Evolutionary conservation across 2,113 vertebrate genomes (phyloP).

Genomic region (Laterallus jamaicensis): DNA sequence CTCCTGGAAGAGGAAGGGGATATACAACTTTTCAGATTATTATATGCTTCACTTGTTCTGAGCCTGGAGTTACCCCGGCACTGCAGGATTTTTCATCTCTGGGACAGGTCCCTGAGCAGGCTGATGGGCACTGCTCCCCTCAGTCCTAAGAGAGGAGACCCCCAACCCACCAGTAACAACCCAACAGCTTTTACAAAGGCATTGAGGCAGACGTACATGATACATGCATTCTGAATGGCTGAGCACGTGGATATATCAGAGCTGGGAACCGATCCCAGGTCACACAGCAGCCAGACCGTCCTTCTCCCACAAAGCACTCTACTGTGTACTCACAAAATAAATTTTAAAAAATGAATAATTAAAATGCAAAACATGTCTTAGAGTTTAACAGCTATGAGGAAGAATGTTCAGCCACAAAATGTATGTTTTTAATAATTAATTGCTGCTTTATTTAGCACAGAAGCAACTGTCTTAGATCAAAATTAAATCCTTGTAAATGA

Average conservation of each 20-base stretch:
- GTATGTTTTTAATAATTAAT: constrained; percentile 68
- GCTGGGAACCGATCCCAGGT: background rate
- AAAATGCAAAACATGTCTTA: constrained; percentile 45
- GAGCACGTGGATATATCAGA: background rate
- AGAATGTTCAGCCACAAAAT: constrained; percentile 51
- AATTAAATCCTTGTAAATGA: constrained; percentile 18
- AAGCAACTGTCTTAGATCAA: constrained; percentile 36
- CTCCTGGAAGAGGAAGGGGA: background rate
- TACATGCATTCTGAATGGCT: too few species aligned
- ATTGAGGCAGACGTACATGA: background rate
- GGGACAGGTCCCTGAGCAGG: background rate
- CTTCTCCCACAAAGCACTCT: constrained; percentile 15
- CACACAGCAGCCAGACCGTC: background rate
- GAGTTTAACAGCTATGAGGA: constrained; percentile 31
- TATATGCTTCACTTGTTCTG: background rate
- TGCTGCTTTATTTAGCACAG: constrained; percentile 59
- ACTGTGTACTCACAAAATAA: constrained; percentile 28
- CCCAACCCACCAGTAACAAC: background rate
- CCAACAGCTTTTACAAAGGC: background rate
- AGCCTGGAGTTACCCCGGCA: background rate
- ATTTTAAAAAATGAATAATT: constrained; percentile 54
- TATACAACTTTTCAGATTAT: accelerated
- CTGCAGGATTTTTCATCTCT: background rate
- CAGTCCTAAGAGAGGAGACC: background rate
- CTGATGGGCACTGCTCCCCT: background rate